A percentile compares a stretch with the other conserved stretches of the same genome.
Evolutionary conservation across 2,797 vertebrate species (phyloP).

Genomic region (Trematomus bernacchii): DNA sequence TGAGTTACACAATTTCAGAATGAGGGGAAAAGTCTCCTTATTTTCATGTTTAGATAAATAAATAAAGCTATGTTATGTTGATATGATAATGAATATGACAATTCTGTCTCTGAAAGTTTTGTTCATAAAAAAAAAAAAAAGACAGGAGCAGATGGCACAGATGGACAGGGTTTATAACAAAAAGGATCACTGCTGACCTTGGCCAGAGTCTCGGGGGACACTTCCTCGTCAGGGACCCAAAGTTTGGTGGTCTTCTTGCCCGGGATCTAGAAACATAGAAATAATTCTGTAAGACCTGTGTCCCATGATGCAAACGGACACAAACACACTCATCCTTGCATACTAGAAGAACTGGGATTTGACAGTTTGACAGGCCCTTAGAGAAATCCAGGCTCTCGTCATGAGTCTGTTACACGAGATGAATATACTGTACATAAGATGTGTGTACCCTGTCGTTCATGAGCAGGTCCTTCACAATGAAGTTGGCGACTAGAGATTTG

Average conservation of each 20-base stretch:
- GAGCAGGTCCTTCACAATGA: slow-evolving; percentile 98
- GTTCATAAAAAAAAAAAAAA: not conserved
- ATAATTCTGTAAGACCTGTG: not conserved
- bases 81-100: not conserved
- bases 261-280: slow-evolving; percentile 84
- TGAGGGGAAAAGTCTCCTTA: not conserved
- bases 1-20: not conserved
- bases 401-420: not conserved
- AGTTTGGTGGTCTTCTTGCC: slow-evolving; percentile 99
- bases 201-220: slow-evolving; percentile 95
- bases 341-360: not conserved
- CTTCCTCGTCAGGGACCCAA: slow-evolving; percentile 97
- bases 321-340: not conserved
- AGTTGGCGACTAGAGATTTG: slow-evolving; percentile 97
- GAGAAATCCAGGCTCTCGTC: not conserved
- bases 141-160: not conserved
- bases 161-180: not conserved
- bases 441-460: slow-evolving; percentile 94
- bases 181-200: slow-evolving; percentile 86
- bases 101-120: not conserved
- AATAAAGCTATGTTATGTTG: not conserved
- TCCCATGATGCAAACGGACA: not conserved
- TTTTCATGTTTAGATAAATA: not conserved
- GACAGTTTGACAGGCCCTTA: not conserved
- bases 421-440: not conserved